These are phyloP conservation scores for Felis catus DNA, from an alignment of 2,113 vertebrate species.

Conservation along the genomic window DNA sequence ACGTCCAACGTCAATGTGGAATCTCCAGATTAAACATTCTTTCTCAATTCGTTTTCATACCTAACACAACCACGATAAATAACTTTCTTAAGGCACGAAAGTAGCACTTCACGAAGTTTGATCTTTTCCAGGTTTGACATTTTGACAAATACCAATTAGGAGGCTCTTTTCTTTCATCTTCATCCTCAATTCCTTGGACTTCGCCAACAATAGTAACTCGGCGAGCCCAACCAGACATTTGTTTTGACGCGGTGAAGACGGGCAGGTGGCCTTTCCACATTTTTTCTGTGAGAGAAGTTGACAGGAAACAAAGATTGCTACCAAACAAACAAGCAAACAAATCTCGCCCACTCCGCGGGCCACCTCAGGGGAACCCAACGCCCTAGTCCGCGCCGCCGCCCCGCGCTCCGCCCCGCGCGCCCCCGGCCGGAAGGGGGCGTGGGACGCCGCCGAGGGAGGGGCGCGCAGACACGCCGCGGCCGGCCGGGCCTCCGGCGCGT, in stretches of 20 bases:
- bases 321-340: not conserved
- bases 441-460: not conserved
- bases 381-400: not conserved
- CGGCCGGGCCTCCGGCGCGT: not conserved
- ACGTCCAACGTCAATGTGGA: not conserved
- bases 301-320: not conserved
- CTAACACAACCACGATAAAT: not conserved
- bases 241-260: not conserved
- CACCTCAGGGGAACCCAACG: accelerated
- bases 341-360: not conserved
- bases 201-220: not conserved
- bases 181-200: not conserved
- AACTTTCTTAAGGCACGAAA: not conserved
- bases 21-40: not conserved
- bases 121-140: not conserved
- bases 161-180: not conserved
- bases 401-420: not conserved
- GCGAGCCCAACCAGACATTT: not conserved
- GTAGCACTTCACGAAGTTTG: not conserved
- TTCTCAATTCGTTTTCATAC: not conserved
- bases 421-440: conserved; percentile 68
- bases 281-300: not conserved
- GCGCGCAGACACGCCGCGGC: not conserved
- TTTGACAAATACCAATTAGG: not conserved
- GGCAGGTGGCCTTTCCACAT: not conserved